These are phyloP conservation scores for Leuciscus waleckii DNA, from an alignment of 2,797 vertebrate genomes.

Conservation along the genomic window DNA sequence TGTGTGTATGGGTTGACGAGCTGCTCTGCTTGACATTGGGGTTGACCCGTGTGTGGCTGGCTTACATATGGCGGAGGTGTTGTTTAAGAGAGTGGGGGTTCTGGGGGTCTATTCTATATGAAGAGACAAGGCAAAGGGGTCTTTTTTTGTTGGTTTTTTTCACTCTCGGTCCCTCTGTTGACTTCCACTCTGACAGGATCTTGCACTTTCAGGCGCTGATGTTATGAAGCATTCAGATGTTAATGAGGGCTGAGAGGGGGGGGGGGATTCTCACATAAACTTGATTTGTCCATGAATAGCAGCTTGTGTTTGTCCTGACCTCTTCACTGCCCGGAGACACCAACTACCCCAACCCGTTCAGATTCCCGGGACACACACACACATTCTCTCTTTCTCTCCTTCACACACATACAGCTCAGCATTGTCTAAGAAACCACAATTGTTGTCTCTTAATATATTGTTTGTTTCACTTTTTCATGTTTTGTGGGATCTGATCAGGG, in stretches of 20 bases:
- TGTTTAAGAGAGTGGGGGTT: conserved; percentile 31
- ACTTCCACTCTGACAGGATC: conserved; percentile 88
- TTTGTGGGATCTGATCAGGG: not conserved
- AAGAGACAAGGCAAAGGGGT: conserved; percentile 73
- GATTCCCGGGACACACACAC: conserved; percentile 79
- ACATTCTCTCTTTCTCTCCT: conserved; percentile 77
- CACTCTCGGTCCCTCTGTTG: conserved; percentile 75
- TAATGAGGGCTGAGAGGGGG: conserved; percentile 90
- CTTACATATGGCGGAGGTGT: conserved; percentile 60
- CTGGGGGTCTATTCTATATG: conserved; percentile 75
- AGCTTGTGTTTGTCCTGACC: conserved; percentile 95
- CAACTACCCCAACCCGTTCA: conserved; percentile 81
- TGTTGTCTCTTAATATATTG: conserved; percentile 41
- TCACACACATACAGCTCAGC: conserved; percentile 52
- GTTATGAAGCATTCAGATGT: conserved; percentile 99
- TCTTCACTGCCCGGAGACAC: conserved; percentile 86
- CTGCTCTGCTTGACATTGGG: conserved; percentile 60
- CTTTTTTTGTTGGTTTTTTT: conserved; percentile 78
- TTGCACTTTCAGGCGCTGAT: conserved; percentile 87
- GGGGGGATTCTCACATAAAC: conserved; percentile 97
- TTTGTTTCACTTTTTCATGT: conserved; percentile 26
- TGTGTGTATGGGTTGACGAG: conserved; percentile 55
- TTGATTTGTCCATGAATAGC: conserved; percentile 98
- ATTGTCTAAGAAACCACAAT: conserved; percentile 57
- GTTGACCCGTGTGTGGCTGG: conserved; percentile 67